Evolutionary conservation across 2,113 vertebrate species (phyloP).

Genomic region (Phrynosoma blainvillii): DNA sequence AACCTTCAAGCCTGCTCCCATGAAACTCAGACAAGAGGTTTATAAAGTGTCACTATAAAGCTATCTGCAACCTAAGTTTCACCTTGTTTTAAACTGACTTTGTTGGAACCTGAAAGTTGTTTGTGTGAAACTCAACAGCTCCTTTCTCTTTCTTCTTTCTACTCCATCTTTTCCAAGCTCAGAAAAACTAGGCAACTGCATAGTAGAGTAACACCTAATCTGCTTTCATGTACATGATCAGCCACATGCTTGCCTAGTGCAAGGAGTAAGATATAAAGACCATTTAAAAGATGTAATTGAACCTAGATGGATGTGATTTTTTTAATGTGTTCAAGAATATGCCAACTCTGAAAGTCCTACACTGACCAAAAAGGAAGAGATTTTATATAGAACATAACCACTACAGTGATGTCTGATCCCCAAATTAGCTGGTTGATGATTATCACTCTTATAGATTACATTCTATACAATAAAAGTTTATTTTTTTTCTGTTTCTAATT

Average conservation of each 20-base stretch:
- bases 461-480: background rate
- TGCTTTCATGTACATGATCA: background rate
- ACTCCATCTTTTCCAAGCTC: background rate
- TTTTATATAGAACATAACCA: background rate
- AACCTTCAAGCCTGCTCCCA: background rate
- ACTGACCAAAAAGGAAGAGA: background rate
- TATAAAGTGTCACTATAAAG: background rate
- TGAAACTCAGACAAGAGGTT: background rate
- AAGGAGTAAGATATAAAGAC: background rate
- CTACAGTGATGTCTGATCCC: background rate
- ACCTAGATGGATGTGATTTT: background rate
- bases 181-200: background rate
- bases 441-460: background rate
- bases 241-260: background rate
- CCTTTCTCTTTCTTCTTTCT: background rate
- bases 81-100: background rate
- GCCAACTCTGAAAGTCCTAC: background rate
- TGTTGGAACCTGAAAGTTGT: background rate
- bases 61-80: background rate
- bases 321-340: background rate
- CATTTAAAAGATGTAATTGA: background rate
- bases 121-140: background rate
- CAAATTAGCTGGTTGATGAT: background rate
- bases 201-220: background rate
- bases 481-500: background rate